A percentile compares a stretch with the other conserved stretches of the same genome.
Evolutionary conservation across 2,113 vertebrate species (phyloP).

Genomic region (Hiodon alosoides): DNA sequence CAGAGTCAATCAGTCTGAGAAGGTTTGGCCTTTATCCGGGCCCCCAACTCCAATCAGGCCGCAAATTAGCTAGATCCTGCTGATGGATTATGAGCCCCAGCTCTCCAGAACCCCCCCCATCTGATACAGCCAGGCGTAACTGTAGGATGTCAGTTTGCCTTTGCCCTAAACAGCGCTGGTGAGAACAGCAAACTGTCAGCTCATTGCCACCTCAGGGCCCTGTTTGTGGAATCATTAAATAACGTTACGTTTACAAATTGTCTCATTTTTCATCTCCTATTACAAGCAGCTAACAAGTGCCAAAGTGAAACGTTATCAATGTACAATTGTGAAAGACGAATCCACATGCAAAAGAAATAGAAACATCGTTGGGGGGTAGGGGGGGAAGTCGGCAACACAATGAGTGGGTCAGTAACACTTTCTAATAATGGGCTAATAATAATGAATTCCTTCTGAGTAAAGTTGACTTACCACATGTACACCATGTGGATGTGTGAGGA

Average conservation of each 20-base stretch:
- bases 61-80: constrained; percentile 56
- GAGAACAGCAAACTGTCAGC: neutral
- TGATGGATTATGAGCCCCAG: constrained; percentile 44
- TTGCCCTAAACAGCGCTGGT: neutral
- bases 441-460: no score
- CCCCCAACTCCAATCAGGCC: constrained; percentile 55
- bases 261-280: constrained; percentile 2
- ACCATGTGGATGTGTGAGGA: no score
- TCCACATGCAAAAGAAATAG: no score
- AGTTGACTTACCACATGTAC: no score
- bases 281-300: neutral
- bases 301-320: no score
- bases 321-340: no score
- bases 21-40: constrained; percentile 43
- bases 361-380: no score
- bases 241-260: neutral
- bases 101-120: constrained; percentile 15
- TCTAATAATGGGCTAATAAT: no score
- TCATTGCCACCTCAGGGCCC: neutral
- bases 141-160: neutral
- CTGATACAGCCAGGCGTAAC: no score
- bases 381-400: no score
- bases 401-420: no score
- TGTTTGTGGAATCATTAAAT: neutral
- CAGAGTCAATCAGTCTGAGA: constrained; percentile 50